Conservation (phyloP, 2,113 vertebrate species). For the Erythrocercus mccallii region DNA sequence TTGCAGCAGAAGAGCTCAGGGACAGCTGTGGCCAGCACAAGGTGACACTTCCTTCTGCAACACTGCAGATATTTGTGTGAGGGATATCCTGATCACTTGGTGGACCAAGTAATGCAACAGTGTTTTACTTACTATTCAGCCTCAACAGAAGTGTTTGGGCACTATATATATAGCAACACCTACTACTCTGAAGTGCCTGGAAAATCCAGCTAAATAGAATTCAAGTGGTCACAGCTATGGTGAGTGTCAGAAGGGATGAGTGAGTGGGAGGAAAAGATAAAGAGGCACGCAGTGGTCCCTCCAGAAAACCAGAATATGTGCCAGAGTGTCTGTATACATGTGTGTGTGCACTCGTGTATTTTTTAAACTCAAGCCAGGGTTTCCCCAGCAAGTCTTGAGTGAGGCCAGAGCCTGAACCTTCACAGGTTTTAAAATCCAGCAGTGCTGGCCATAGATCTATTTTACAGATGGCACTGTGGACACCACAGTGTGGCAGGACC, state of each 20-base stretch:
- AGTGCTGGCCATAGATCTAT: background rate
- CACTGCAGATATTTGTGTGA: background rate
- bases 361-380: background rate
- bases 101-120: background rate
- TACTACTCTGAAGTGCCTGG: background rate
- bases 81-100: background rate
- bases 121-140: background rate
- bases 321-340: background rate
- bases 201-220: background rate
- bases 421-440: background rate
- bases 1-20: background rate
- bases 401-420: background rate
- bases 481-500: background rate
- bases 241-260: background rate
- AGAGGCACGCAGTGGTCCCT: background rate
- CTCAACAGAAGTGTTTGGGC: background rate
- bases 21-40: background rate
- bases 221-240: background rate
- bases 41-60: background rate
- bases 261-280: background rate
- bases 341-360: accelerated
- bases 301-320: background rate
- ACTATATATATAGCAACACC: background rate
- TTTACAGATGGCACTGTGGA: background rate
- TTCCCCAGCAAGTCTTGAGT: background rate